Evolutionary conservation across 1,140 invertebrate genomes (phyloP).

Genomic region (Drosophila navojoa): DNA sequence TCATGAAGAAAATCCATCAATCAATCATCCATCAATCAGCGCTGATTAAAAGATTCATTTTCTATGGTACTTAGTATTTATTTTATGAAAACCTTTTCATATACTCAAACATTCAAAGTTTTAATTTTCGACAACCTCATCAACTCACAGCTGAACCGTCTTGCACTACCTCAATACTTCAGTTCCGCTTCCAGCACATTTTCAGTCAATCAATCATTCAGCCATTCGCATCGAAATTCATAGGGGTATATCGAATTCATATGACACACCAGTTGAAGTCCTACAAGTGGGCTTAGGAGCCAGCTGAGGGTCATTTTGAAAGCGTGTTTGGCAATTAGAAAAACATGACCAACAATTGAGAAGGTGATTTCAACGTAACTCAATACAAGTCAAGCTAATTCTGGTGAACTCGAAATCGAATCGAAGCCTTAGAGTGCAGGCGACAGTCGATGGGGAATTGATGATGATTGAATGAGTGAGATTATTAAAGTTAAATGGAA

Average conservation of each 20-base stretch:
- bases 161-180: neutral
- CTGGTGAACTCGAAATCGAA: slow-evolving; percentile 46
- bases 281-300: neutral
- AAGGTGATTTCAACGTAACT: slow-evolving; percentile 59
- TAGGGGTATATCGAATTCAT: too few species aligned
- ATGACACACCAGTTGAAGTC: slow-evolving; percentile 2
- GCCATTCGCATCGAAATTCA: too few species aligned
- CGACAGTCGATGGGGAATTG: neutral
- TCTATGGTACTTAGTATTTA: too few species aligned
- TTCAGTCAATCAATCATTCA: neutral
- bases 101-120: too few species aligned
- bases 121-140: too few species aligned
- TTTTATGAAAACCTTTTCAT: too few species aligned
- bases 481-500: too few species aligned
- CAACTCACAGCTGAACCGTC: neutral
- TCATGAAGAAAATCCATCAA: neutral
- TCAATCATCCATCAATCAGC: neutral
- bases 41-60: too few species aligned
- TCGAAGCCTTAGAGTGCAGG: slow-evolving; percentile 48
- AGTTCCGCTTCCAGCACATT: neutral
- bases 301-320: slow-evolving; percentile 13
- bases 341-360: slow-evolving; percentile 76
- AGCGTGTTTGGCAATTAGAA: slow-evolving; percentile 62
- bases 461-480: neutral
- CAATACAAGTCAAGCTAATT: slow-evolving; percentile 57